Evolutionary conservation across 2,888 invertebrate species (phyloP).

Genomic region (Andrena minutula): DNA sequence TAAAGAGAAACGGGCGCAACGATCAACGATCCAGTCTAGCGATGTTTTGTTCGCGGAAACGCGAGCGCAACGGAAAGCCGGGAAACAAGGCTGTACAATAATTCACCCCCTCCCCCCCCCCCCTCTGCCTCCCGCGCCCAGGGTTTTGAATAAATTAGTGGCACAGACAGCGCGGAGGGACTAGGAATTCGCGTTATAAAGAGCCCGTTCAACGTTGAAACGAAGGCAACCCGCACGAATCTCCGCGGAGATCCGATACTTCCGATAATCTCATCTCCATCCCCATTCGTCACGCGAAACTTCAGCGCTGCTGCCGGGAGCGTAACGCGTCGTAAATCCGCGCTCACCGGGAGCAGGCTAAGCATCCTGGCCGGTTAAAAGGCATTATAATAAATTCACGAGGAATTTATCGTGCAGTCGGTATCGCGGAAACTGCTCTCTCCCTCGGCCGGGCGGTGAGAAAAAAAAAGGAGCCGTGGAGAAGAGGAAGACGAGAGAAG

Average conservation of each 20-base stretch:
- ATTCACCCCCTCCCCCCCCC: neutral
- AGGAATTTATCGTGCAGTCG: slow-evolving; percentile 36
- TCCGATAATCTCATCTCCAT: too few species aligned
- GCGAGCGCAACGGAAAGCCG: neutral
- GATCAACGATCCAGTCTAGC: slow-evolving; percentile 15
- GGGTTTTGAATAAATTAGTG: slow-evolving; percentile 31
- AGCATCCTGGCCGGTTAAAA: slow-evolving; percentile 30
- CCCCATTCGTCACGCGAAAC: neutral
- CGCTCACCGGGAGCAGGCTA: slow-evolving; percentile 7
- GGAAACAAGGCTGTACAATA: neutral
- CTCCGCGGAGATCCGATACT: too few species aligned
- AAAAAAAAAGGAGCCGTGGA: neutral
- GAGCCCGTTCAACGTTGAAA: too few species aligned
- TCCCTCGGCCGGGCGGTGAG: neutral
- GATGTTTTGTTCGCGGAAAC: slow-evolving; percentile 24
- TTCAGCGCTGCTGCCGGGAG: too few species aligned
- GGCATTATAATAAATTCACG: slow-evolving; percentile 37
- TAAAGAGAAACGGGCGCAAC: slow-evolving; percentile 5
- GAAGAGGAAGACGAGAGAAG: neutral
- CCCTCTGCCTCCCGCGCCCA: too few species aligned
- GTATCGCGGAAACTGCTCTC: slow-evolving; percentile 5
- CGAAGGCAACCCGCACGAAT: too few species aligned
- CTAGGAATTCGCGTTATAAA: neutral
- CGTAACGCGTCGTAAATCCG: slow-evolving; percentile 11
- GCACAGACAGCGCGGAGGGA: neutral